These are phyloP conservation scores for Thecocarcelia acutangulata DNA, from an alignment of 2,888 invertebrate genomes.

Conservation along the genomic window DNA sequence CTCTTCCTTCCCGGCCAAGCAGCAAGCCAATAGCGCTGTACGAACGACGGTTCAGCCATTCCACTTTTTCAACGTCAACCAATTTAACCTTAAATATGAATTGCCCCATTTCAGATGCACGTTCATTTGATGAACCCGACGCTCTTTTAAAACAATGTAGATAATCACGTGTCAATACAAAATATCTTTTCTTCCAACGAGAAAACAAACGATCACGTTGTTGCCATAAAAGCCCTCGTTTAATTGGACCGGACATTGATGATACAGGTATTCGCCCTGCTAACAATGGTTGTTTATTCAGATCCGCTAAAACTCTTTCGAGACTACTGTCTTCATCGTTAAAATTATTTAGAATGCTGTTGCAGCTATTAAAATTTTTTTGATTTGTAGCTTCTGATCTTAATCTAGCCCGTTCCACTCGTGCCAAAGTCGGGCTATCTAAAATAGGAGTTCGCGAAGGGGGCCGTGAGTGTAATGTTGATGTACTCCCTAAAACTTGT, in stretches of 20 bases:
- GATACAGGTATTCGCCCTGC: conserved; percentile 82
- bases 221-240: conserved; percentile 85
- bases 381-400: conserved; percentile 81
- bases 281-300: conserved; percentile 79
- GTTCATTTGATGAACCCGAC: conserved; percentile 82
- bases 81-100: conserved; percentile 86
- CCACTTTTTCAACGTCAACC: conserved; percentile 85
- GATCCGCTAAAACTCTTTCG: conserved; percentile 79
- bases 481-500: conserved; percentile 55
- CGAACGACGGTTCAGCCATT: conserved; percentile 86
- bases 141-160: conserved; percentile 86
- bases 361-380: conserved; percentile 69
- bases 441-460: conserved; percentile 82
- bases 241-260: conserved; percentile 84
- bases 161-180: conserved; percentile 86
- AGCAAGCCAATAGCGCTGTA: conserved; percentile 85
- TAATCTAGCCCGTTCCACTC: conserved; percentile 84
- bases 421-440: conserved; percentile 84
- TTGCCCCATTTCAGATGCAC: conserved; percentile 86
- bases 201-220: conserved; percentile 85
- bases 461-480: conserved; percentile 73
- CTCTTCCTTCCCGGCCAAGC: conserved; percentile 82
- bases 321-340: conserved; percentile 80
- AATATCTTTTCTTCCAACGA: conserved; percentile 86
- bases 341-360: conserved; percentile 75